These are phyloP conservation scores for Castor canadensis DNA, from an alignment of 2,113 vertebrate species.

Conservation along the genomic window DNA sequence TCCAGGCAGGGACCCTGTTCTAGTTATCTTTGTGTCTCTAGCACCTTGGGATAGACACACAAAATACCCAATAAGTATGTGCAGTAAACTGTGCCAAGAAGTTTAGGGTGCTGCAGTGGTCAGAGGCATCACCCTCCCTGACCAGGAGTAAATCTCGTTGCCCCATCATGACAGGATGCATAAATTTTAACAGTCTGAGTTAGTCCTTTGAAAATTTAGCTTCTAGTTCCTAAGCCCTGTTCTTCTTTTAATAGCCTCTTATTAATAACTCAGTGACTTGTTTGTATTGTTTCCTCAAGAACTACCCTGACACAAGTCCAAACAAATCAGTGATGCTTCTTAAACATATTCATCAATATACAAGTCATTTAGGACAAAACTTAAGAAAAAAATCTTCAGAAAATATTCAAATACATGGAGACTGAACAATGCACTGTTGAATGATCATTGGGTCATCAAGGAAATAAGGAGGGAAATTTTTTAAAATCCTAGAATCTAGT, in stretches of 20 bases:
- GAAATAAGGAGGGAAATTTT: too few relatives aligned
- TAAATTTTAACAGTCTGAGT: neutral
- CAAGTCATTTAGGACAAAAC: too few relatives aligned
- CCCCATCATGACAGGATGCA: too few relatives aligned
- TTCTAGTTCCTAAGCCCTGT: neutral
- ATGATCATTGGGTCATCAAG: too few relatives aligned
- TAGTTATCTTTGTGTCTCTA: neutral
- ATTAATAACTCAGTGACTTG: neutral
- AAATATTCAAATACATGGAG: too few relatives aligned
- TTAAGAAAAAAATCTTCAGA: too few relatives aligned
- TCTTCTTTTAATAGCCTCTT: neutral
- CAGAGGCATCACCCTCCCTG: too few relatives aligned
- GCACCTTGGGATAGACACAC: neutral
- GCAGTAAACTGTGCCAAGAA: too few relatives aligned
- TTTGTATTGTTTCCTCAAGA: neutral
- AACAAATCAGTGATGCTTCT: neutral
- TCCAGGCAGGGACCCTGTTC: neutral
- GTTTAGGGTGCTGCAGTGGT: too few relatives aligned
- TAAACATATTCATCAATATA: neutral
- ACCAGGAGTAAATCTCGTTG: too few relatives aligned
- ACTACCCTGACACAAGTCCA: neutral
- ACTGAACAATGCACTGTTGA: too few relatives aligned
- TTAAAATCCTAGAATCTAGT: too few relatives aligned
- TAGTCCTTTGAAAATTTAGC: neutral
- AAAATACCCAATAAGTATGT: neutral